Evolutionary conservation across 2,888 invertebrate species (phyloP).

Genomic region (Phrixothrix hirtus): DNA sequence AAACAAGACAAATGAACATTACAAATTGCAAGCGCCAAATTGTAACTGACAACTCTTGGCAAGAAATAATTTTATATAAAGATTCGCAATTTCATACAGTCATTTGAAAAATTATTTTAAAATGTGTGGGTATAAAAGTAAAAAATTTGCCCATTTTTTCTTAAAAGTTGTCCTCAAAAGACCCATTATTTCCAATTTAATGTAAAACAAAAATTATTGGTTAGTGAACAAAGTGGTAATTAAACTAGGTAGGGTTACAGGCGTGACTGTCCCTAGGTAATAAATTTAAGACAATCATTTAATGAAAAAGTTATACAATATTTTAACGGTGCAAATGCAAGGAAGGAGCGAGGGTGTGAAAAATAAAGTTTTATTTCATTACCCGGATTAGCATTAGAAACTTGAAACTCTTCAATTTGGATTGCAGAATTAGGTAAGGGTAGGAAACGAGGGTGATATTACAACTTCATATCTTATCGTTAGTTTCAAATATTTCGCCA

Average conservation of each 20-base stretch:
- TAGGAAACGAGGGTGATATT: no score
- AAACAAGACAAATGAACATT: no score
- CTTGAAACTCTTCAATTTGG: slow-evolving; percentile 4
- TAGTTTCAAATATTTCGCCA: not conserved
- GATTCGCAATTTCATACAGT: no score
- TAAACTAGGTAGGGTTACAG: slow-evolving; percentile 10
- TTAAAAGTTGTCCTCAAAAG: not conserved
- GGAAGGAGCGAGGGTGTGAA: slow-evolving; percentile 11
- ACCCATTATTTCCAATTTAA: no score
- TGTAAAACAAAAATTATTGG: not conserved
- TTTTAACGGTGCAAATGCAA: slow-evolving; percentile 14
- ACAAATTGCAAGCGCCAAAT: no score
- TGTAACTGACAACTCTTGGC: no score
- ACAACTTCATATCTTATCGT: no score
- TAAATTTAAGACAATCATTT: slow-evolving; percentile 19
- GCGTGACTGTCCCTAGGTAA: slow-evolving; percentile 16
- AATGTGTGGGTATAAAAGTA: no score
- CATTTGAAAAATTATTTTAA: no score
- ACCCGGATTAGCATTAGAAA: slow-evolving; percentile 8
- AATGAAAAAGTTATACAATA: slow-evolving; percentile 18
- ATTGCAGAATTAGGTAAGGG: not conserved
- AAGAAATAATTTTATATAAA: no score
- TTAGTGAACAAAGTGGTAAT: not conserved
- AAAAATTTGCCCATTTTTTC: no score
- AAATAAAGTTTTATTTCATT: slow-evolving; percentile 17